Evolutionary conservation across 2,888 invertebrate species (phyloP).

Genomic region (Rhimphoctona megacephalus): DNA sequence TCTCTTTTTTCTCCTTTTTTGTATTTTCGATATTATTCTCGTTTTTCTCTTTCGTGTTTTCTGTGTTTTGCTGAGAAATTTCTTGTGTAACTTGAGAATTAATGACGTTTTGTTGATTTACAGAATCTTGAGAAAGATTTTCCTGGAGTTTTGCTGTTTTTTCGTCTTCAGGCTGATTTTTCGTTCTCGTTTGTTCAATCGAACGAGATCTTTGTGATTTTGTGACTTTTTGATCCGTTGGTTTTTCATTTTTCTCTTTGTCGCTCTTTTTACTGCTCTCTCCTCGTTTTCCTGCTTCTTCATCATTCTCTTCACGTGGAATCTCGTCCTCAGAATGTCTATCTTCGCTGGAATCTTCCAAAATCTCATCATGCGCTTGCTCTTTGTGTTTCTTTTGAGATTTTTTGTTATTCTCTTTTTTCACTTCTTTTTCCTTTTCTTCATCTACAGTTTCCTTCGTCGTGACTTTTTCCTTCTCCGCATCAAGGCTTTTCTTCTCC

Average conservation of each 20-base stretch:
- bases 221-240: not conserved
- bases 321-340: not conserved
- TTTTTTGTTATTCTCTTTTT: conserved; percentile 7
- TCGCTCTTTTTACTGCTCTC: not conserved
- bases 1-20: conserved; percentile 28
- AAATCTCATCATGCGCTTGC: conserved; percentile 9
- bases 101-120: not conserved
- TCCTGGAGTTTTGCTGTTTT: conserved; percentile 2
- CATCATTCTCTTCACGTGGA: not conserved
- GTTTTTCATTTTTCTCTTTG: conserved; percentile 2
- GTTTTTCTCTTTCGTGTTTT: conserved; percentile 4
- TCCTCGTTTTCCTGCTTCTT: not conserved
- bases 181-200: conserved; percentile 1
- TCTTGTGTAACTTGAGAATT: not conserved
- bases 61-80: not conserved
- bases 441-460: not conserved
- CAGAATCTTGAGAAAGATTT: not conserved
- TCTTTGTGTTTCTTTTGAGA: not conserved
- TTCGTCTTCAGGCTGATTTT: not conserved
- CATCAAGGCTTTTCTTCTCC: not conserved
- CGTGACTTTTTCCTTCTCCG: not conserved
- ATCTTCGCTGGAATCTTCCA: not conserved
- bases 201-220: conserved; percentile 12
- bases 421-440: conserved; percentile 11
- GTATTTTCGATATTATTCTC: conserved; percentile 10